Evolutionary conservation across 2,888 invertebrate species (phyloP), one percentile per base, ranked within the genome.

Genomic region (Xylota sylvarum): DNA sequence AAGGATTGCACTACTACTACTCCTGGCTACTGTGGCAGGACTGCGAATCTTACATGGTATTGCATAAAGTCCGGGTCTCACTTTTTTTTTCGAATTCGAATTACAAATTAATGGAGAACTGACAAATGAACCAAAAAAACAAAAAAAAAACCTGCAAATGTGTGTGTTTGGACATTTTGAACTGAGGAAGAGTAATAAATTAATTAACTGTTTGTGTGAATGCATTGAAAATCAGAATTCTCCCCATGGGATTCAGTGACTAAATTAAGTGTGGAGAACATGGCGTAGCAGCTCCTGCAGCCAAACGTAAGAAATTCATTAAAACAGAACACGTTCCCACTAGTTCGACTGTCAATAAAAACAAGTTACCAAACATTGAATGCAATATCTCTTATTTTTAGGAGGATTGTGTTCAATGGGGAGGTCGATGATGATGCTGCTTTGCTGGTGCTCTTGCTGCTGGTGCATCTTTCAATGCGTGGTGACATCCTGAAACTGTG

Each of bases 311-410:
- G 88, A 89, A 85, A 88, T 89, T 89, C 89, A 89, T 89, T 90
- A 90, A 90, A 89, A 88, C 88, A 89, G 88, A 89, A 89, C 89
- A 89, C 89, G 89, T 89, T 89, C 86, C 82, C 88, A 88, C 89
- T 88, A 89, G 89, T 90, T 89, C 82, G 88, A 83, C 89, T 89
- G 89, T 89, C 89, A 89, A 82, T 88, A 88, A 77, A 79, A 88
- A 88, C 88, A 89, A 69, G 77, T 30, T 58, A 43, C 32, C 48
- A 69, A 77, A 82, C 86, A 73, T 65, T 77, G 72, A 72, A 67
- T 32, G 52, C 72, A 69, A 80, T 81, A 73, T 81, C 70, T 80
- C 80, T 74, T 80, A 79, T 64, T 80, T 55, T 69, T 19, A 32
- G 46, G 55, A 48, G 73, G 46, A 67, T 58, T 56, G 14, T 70